A percentile compares a stretch with the other conserved stretches of the same genome.
phyloP scores from a whole-genome alignment of 2,888 invertebrate species.

The Heliconius sara region DNA sequence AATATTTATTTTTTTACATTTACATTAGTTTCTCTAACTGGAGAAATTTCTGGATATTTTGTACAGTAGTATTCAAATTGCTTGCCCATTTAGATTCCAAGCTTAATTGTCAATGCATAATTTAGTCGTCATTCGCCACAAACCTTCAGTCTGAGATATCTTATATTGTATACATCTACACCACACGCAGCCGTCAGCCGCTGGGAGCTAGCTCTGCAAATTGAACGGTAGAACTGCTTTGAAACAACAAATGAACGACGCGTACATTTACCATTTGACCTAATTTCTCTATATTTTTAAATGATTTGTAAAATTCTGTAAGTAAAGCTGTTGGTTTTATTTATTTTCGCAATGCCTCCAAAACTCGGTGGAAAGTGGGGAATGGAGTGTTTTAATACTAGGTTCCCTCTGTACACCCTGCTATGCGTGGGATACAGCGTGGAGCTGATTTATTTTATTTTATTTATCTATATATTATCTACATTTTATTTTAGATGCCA shows the following conservation, averaged over 20 bases:
- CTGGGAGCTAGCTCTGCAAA: slow-evolving; percentile 11
- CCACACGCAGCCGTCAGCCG: slow-evolving; percentile 26
- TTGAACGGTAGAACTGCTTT: background rate
- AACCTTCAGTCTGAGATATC: slow-evolving; percentile 41
- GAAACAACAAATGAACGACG: background rate
- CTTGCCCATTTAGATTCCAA: slow-evolving; percentile 33
- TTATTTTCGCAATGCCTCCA: too few species aligned
- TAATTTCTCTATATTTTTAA: background rate
- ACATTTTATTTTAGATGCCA: background rate
- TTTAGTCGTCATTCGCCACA: slow-evolving; percentile 38
- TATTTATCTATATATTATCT: background rate
- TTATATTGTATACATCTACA: slow-evolving; percentile 37
- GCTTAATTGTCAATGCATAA: slow-evolving; percentile 47
- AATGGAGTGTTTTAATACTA: too few species aligned
- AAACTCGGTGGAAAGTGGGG: too few species aligned
- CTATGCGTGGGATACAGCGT: too few species aligned
- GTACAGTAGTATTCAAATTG: slow-evolving; percentile 35
- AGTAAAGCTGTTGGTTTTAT: too few species aligned
- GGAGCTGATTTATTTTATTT: too few species aligned
- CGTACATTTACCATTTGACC: slow-evolving; percentile 1
- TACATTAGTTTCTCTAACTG: too few species aligned
- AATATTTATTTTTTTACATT: too few species aligned
- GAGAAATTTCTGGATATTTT: background rate
- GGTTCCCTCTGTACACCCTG: too few species aligned
- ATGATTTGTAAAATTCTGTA: background rate